A percentile compares a stretch with the other conserved stretches of the same genome.
These are phyloP conservation scores for Onthophagus taurus DNA, from an alignment of 1,140 invertebrate genomes.

Conservation along the genomic window DNA sequence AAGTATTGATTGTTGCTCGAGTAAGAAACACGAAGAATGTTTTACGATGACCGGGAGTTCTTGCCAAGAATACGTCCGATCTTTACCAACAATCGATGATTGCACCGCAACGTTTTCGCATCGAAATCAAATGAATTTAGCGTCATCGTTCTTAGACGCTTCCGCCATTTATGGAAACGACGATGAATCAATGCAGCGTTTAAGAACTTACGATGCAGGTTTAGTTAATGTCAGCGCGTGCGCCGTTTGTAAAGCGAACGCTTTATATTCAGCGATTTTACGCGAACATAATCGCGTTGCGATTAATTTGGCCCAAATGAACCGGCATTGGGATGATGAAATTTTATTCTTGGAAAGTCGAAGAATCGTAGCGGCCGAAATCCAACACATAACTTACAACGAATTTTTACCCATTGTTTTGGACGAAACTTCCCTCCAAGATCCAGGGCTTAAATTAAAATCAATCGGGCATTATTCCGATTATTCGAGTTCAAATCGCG, in stretches of 20 bases:
- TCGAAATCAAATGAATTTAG: constrained; percentile 80
- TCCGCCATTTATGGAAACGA: constrained; percentile 78
- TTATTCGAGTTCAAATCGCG: constrained; percentile 73
- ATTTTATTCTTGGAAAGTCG: constrained; percentile 69
- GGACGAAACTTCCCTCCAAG: constrained; percentile 54
- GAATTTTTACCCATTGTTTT: constrained; percentile 76
- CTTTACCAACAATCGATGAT: constrained; percentile 53
- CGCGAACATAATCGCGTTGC: constrained; percentile 80
- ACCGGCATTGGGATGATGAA: constrained; percentile 80
- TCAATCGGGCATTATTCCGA: constrained; percentile 58
- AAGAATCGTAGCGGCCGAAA: constrained; percentile 63
- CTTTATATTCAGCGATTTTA: constrained; percentile 57
- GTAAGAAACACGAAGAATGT: constrained; percentile 42
- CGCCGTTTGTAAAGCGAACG: constrained; percentile 42
- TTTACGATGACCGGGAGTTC: constrained; percentile 40
- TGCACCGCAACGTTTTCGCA: constrained; percentile 43
- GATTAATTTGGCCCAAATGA: constrained; percentile 56
- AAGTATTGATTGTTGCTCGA: constrained; percentile 29
- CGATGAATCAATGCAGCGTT: constrained; percentile 52
- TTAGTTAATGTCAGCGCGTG: constrained; percentile 55
- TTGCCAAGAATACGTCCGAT: constrained; percentile 66
- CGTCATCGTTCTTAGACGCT: constrained; percentile 77
- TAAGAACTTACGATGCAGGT: constrained; percentile 67
- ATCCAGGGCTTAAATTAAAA: constrained; percentile 53
- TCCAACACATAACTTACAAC: constrained; percentile 82